These are phyloP conservation scores for Ectobius pallidus DNA, from an alignment of 2,888 invertebrate genomes.

Conservation along the genomic window DNA sequence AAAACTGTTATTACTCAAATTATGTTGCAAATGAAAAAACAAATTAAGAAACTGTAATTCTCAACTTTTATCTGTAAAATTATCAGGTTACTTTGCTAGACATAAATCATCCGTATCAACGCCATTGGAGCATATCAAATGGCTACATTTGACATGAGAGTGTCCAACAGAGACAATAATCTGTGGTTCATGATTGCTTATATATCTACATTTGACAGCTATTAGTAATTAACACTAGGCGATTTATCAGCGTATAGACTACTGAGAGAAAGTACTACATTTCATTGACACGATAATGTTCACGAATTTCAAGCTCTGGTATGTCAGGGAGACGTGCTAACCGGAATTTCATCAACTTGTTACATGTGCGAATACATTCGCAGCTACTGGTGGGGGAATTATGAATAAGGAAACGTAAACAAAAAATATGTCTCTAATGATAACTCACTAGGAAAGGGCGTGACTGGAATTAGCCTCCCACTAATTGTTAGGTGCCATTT, in stretches of 20 bases:
- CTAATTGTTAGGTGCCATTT: constrained; percentile 2
- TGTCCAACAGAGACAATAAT: no score
- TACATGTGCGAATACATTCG: not conserved
- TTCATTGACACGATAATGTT: not conserved
- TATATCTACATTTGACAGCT: no score
- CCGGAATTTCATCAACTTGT: not conserved
- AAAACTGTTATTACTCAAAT: no score
- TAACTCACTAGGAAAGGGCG: not conserved
- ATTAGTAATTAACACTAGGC: no score
- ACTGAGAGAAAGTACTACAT: not conserved
- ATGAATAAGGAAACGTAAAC: not conserved
- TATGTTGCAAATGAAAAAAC: no score
- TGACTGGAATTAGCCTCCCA: not conserved
- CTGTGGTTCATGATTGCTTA: no score
- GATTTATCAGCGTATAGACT: not conserved
- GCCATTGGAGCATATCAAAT: no score
- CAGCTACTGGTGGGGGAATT: not conserved
- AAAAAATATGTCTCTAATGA: not conserved
- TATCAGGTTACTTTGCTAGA: no score
- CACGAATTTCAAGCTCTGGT: not conserved
- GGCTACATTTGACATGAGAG: no score
- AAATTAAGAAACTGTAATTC: no score
- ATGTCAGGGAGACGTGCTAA: not conserved
- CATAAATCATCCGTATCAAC: no score
- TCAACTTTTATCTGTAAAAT: no score